These are phyloP conservation scores for Temnothorax rugatulus DNA, from an alignment of 2,888 invertebrate species.

Conservation along the genomic window DNA sequence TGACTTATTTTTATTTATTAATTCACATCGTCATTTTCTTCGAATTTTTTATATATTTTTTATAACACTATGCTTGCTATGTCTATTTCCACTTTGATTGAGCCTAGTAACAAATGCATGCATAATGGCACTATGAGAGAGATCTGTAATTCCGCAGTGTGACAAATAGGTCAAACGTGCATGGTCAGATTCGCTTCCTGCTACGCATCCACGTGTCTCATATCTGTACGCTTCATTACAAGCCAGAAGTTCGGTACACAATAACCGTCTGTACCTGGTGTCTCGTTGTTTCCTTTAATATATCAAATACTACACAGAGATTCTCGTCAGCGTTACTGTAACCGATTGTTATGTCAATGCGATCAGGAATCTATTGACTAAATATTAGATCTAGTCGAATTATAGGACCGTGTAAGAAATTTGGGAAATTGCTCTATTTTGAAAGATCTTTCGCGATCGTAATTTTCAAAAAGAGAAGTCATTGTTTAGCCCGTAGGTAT, in stretches of 20 bases:
- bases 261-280: slow-evolving; percentile 8
- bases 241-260: slow-evolving; percentile 30
- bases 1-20: not conserved
- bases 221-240: slow-evolving; percentile 40
- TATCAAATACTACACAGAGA: slow-evolving; percentile 26
- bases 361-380: not conserved
- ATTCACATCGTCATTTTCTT: not conserved
- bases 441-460: not conserved
- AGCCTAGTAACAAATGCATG: not conserved
- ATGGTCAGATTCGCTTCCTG: slow-evolving; percentile 26
- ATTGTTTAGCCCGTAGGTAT: not conserved
- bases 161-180: slow-evolving; percentile 38
- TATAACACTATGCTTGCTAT: not conserved
- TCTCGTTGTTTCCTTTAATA: slow-evolving; percentile 21
- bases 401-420: not conserved
- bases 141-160: slow-evolving; percentile 19
- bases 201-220: slow-evolving; percentile 21
- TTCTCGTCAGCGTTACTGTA: not conserved
- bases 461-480: not conserved
- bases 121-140: slow-evolving; percentile 15
- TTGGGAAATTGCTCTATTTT: not conserved
- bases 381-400: not conserved
- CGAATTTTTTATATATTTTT: not conserved
- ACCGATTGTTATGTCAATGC: not conserved
- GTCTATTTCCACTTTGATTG: slow-evolving; percentile 5